Conservation (phyloP, 2,797 vertebrate genomes). For the Dicrostonyx torquatus region DNA sequence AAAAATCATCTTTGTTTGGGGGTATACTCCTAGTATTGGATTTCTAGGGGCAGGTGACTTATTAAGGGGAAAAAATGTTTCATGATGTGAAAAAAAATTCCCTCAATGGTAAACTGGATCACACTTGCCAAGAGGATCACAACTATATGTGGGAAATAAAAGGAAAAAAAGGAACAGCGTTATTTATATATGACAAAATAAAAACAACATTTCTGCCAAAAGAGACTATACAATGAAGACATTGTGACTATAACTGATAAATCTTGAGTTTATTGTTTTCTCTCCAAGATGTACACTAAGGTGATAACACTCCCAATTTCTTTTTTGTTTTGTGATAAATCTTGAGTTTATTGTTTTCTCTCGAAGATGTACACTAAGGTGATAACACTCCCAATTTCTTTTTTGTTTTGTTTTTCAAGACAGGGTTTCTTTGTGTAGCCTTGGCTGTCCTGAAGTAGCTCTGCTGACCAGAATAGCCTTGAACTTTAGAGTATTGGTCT, state of each 20-base stretch:
- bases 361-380: not conserved
- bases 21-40: not conserved
- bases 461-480: not conserved
- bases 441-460: not conserved
- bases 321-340: too few species aligned
- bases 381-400: not conserved
- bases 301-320: not conserved
- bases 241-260: not conserved
- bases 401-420: not conserved
- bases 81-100: not conserved
- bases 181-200: not conserved
- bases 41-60: not conserved
- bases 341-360: not conserved
- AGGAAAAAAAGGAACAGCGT: not conserved
- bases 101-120: not conserved
- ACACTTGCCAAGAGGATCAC: not conserved
- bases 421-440: not conserved
- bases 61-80: not conserved
- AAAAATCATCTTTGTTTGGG: not conserved
- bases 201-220: not conserved
- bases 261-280: not conserved
- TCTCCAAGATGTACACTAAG: not conserved
- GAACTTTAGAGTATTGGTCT: not conserved
- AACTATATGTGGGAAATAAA: not conserved
- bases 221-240: not conserved